phyloP scores from a whole-genome alignment of 2,797 vertebrate genomes.

The Crypturellus tataupa region DNA sequence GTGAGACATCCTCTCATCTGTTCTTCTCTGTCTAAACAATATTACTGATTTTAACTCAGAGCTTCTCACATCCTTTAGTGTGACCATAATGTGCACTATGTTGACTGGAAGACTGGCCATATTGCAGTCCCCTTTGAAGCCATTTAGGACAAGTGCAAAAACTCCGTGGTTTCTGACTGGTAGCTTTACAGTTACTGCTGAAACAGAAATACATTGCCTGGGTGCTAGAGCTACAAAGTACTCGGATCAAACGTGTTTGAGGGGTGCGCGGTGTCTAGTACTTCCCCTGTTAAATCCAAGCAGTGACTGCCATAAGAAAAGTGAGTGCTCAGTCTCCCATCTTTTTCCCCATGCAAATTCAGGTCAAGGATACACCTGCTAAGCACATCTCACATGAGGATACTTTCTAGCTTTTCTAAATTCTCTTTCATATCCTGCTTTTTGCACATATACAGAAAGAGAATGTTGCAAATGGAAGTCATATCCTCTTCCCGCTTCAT shows the following conservation, averaged over 20 bases:
- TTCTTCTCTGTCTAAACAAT: background rate
- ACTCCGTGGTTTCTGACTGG: background rate
- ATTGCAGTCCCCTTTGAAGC: background rate
- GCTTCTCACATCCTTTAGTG: background rate
- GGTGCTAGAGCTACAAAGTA: background rate
- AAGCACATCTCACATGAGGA: fast-evolving
- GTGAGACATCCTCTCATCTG: background rate
- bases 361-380: background rate
- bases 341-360: background rate
- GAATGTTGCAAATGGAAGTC: background rate
- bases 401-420: background rate
- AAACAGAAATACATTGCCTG: background rate
- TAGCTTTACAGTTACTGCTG: background rate
- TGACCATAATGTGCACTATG: fast-evolving
- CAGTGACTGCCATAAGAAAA: background rate
- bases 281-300: background rate
- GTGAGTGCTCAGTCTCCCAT: background rate
- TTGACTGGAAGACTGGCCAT: fast-evolving
- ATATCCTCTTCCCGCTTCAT: background rate
- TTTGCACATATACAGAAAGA: background rate
- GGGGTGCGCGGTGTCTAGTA: fast-evolving
- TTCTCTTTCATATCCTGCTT: background rate
- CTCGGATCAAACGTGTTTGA: background rate
- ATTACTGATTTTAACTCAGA: background rate
- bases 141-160: background rate